phyloP scores from a whole-genome alignment of 2,797 vertebrate species.

The Chrosomus eos region DNA sequence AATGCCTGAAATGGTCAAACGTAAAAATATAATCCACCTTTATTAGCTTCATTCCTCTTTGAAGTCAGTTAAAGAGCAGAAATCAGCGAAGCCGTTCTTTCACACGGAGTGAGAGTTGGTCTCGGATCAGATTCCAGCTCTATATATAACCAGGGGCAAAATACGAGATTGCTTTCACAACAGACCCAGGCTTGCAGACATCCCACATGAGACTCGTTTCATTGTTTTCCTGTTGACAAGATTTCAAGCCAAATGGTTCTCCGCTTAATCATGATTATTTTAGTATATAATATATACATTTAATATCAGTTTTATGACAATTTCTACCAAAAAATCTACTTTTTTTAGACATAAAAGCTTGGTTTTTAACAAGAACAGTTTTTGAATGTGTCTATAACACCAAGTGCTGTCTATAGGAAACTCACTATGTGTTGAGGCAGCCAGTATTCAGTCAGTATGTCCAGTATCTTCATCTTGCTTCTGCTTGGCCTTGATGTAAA shows the following conservation, averaged over 20 bases:
- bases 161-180: slow-evolving; percentile 31
- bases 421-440: background rate
- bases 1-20: background rate
- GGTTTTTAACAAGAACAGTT: background rate
- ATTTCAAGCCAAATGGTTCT: background rate
- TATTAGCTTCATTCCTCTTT: background rate
- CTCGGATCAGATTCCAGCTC: slow-evolving; percentile 47
- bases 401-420: background rate
- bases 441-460: no score
- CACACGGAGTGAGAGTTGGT: background rate
- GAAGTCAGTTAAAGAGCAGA: background rate
- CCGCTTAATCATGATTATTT: no score
- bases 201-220: background rate
- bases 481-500: background rate
- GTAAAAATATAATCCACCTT: background rate
- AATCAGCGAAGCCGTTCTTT: background rate
- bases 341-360: background rate
- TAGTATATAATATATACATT: background rate
- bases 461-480: background rate
- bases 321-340: no score
- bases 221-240: slow-evolving; percentile 11
- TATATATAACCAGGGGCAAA: slow-evolving; percentile 48
- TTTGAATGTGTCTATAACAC: background rate
- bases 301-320: background rate
- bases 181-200: background rate